phyloP scores from a whole-genome alignment of 2,113 vertebrate species.

The Cnemophilus loriae region DNA sequence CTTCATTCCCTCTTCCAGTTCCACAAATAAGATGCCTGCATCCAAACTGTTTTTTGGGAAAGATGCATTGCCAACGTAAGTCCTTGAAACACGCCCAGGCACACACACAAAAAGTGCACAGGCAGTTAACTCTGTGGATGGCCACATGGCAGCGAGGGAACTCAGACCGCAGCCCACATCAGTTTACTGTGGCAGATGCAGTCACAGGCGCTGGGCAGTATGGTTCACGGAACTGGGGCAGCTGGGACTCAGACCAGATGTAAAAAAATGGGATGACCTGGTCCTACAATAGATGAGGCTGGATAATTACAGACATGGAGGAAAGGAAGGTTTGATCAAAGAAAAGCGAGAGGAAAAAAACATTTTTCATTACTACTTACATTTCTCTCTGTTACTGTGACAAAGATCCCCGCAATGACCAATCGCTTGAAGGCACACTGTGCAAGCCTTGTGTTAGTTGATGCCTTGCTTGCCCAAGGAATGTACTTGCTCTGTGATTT shows the following conservation, averaged over 20 bases:
- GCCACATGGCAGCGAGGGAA: rapidly evolving
- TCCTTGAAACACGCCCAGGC: rapidly evolving
- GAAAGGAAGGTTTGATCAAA: background rate
- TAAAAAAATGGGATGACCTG: background rate
- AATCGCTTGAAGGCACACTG: background rate
- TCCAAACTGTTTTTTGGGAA: background rate
- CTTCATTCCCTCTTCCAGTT: background rate
- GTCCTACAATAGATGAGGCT: background rate
- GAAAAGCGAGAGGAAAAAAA: background rate
- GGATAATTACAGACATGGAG: background rate
- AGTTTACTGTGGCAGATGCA: background rate
- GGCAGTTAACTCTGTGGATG: background rate
- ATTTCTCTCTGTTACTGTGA: background rate
- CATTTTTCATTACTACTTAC: background rate
- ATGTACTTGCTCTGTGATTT: background rate
- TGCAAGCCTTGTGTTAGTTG: background rate
- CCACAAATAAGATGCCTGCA: background rate
- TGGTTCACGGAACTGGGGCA: background rate
- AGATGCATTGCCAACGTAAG: background rate
- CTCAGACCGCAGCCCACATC: background rate
- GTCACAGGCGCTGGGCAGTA: background rate
- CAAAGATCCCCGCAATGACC: background rate
- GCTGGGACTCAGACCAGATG: background rate
- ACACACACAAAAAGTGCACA: rapidly evolving
- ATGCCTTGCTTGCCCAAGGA: background rate